Conservation (phyloP, 2,888 invertebrate genomes). For the Caenorhabditis sp. region DNA sequence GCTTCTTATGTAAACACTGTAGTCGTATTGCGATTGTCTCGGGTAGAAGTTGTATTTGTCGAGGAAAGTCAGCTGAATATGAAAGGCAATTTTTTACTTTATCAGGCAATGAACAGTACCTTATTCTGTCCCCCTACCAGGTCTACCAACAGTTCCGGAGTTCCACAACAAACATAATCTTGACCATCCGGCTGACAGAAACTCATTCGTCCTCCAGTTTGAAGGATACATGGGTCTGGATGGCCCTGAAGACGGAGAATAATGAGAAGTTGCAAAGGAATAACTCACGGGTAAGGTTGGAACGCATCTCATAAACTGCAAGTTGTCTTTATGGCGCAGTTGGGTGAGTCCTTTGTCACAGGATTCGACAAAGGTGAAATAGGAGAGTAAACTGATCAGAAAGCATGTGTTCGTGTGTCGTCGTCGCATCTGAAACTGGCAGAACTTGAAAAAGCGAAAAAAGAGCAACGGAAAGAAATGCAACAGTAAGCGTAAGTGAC, state of each 20-base stretch:
- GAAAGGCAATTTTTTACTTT: neutral
- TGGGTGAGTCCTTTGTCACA: constrained; percentile 73
- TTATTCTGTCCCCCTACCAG: constrained; percentile 65
- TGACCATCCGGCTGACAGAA: constrained; percentile 69
- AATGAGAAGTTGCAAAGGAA: neutral
- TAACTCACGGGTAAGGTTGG: constrained; percentile 69
- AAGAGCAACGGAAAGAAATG: no score
- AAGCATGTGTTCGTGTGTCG: neutral
- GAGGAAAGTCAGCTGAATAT: constrained; percentile 18
- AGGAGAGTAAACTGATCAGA: neutral
- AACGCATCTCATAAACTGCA: constrained; percentile 71
- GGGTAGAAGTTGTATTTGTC: constrained; percentile 61
- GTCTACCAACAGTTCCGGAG: constrained; percentile 67
- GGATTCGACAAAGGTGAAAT: constrained; percentile 17
- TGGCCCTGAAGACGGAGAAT: constrained; percentile 60
- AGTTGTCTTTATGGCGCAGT: constrained; percentile 66
- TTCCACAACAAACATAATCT: constrained; percentile 72
- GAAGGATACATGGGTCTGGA: constrained; percentile 71
- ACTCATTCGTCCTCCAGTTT: constrained; percentile 69
- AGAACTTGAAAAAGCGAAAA: neutral
- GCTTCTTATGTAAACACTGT: constrained; percentile 53
- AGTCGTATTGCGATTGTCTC: constrained; percentile 55
- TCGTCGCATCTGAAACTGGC: constrained; percentile 44
- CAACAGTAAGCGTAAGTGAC: no score
- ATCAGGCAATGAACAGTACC: constrained; percentile 9